Base-by-base conservation (phyloP, 2,797 vertebrate species). In the Toxotes lorentzi region DNA sequence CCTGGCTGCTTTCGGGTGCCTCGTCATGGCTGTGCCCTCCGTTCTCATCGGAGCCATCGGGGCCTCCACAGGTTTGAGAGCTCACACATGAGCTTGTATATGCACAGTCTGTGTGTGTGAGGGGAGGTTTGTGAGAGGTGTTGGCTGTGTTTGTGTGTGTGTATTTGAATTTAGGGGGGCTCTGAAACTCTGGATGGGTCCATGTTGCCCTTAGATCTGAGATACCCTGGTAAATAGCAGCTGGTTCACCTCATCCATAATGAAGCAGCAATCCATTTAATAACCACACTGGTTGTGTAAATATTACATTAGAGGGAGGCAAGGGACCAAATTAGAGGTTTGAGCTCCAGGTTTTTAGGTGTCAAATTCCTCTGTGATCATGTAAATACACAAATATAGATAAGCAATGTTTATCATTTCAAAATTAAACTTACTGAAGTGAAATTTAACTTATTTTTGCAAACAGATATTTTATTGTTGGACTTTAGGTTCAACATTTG, bases 21-120 rank as follows among this genome's bases (percentile, higher is more conserved):
- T 99, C 47, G 75, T 99, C 82, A 99, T 99, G 98, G 98, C 98
- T n/a, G 70, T 99, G 43, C 98, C 98, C 12, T 95, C 98, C 0
- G 88, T 99, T 70, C 96, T 99, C 53, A 99, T 99, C 17, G 98
- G 98, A 41, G 98, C 98, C 66, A 97, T 99, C 32, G 98, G 97
- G 73, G 98, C 98, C 77, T 99, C 98, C 65, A 99, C 98, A 96
- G 97, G 98, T 99, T 91, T 89, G 84, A 78, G 43, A 47, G 43
- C 51, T 59, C 50, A 59, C 50, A 12, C 24, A 30, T 69, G 16
- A 58, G 60, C 59, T 38, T 45, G 38, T 59, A 74, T 59, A 27
- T 77, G 70, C 68, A 65, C 78, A 63, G 35, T 24, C 38, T 79
- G 69, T 65, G 70, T 78, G 63, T 70, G 60, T 86, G 63, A 47